These are phyloP conservation scores for Nylanderia fulva DNA, from an alignment of 1,140 invertebrate genomes.

Conservation along the genomic window DNA sequence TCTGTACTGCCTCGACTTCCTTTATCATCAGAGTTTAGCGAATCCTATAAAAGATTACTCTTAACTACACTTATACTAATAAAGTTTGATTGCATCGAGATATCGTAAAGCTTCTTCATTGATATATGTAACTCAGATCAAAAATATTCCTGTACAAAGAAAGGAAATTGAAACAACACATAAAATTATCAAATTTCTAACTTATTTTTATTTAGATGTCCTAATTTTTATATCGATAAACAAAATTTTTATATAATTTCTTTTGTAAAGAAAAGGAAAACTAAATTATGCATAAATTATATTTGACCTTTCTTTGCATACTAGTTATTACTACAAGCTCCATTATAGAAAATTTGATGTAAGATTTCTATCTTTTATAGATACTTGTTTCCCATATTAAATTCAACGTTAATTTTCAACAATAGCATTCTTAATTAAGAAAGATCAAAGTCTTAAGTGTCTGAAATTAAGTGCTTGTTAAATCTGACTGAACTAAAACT, in stretches of 20 bases:
- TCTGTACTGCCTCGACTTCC: constrained; percentile 82
- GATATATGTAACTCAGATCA: not conserved
- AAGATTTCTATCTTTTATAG: not conserved
- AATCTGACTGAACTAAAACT: not conserved
- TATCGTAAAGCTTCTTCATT: constrained; percentile 34
- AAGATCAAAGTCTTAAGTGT: not conserved
- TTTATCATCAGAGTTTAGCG: constrained; percentile 75
- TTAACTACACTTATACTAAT: not conserved
- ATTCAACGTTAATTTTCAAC: not conserved
- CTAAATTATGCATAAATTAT: constrained; percentile 18
- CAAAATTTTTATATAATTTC: not conserved
- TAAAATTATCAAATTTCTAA: constrained; percentile 14
- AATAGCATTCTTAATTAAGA: constrained; percentile 9
- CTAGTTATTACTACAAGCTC: not conserved
- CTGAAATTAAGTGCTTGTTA: not conserved
- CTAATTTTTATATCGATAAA: not conserved
- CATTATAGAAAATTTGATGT: not conserved
- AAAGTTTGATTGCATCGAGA: not conserved
- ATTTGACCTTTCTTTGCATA: not conserved
- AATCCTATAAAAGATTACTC: constrained; percentile 69
- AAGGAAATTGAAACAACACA: constrained; percentile 31
- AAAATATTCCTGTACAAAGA: constrained; percentile 28
- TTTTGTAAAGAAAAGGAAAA: not conserved
- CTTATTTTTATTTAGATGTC: not conserved
- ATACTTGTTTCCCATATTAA: not conserved